Conservation (phyloP, 2,888 invertebrate genomes). For the Chymomyza caudatula region DNA sequence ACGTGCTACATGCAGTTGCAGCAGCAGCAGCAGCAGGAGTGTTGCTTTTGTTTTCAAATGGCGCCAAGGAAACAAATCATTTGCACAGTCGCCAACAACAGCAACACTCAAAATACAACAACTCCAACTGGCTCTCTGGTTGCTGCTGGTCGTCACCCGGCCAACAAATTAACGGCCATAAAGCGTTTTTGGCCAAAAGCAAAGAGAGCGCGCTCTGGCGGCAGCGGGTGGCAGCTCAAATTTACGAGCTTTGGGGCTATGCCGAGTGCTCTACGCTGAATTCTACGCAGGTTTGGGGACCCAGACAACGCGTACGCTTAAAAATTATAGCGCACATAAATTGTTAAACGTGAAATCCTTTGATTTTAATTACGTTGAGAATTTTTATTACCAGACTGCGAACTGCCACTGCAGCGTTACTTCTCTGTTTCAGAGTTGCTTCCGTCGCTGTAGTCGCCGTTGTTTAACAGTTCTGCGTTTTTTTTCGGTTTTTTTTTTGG, state of each 20-base stretch:
- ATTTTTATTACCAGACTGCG: constrained; percentile 63
- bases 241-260: constrained; percentile 50
- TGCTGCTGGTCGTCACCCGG: constrained; percentile 13
- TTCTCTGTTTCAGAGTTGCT: background rate
- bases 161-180: constrained; percentile 69
- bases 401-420: constrained; percentile 4
- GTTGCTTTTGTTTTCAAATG: constrained; percentile 64
- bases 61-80: constrained; percentile 75
- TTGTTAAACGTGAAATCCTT: constrained; percentile 72
- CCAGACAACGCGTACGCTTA: background rate
- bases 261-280: background rate
- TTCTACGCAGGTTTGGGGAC: background rate
- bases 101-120: constrained; percentile 24
- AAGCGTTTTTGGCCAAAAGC: constrained; percentile 53
- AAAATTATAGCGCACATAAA: constrained; percentile 73
- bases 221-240: constrained; percentile 28
- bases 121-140: background rate
- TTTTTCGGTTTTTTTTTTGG: constrained; percentile 26
- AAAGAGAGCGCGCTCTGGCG: background rate
- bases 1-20: constrained; percentile 39
- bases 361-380: constrained; percentile 72
- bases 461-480: constrained; percentile 6
- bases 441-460: background rate
- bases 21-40: constrained; percentile 36
- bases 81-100: constrained; percentile 47